A percentile compares a stretch with the other conserved stretches of the same genome.
Conservation (phyloP, 2,797 vertebrate species). For the Crenichthys baileyi region DNA sequence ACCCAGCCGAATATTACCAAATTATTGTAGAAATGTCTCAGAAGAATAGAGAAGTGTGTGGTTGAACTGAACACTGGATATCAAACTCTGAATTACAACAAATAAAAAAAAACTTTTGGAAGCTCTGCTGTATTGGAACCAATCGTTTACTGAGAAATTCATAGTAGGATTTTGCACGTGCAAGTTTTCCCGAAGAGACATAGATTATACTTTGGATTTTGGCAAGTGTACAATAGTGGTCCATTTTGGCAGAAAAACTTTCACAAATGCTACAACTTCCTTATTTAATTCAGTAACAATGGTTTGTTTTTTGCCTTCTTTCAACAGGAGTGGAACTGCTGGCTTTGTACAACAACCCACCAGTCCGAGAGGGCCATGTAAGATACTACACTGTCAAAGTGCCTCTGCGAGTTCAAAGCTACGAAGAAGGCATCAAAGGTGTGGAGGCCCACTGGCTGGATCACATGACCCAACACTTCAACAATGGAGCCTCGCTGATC, state of each 20-base stretch:
- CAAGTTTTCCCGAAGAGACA: constrained; percentile 29
- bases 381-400: constrained; percentile 95
- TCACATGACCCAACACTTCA: constrained; percentile 98
- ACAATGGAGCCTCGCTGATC: constrained; percentile 91
- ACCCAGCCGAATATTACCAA: constrained; percentile 30
- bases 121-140: constrained; percentile 11
- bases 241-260: constrained; percentile 30
- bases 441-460: constrained; percentile 97
- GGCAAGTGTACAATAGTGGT: constrained; percentile 33
- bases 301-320: constrained; percentile 11
- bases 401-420: constrained; percentile 88
- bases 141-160: constrained; percentile 26
- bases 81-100: constrained; percentile 1
- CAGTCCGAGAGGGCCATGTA: constrained; percentile 78
- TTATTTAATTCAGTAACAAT: not conserved
- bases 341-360: constrained; percentile 91
- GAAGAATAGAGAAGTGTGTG: constrained; percentile 3
- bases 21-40: constrained; percentile 9
- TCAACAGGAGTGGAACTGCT: constrained; percentile 87
- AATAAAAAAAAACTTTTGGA: not conserved
- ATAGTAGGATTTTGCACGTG: constrained; percentile 32
- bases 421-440: constrained; percentile 84
- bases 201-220: constrained; percentile 40
- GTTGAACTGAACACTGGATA: not conserved
- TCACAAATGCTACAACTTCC: constrained; percentile 26